Conservation (phyloP, 2,888 invertebrate genomes). For the Octodonta nipae region DNA sequence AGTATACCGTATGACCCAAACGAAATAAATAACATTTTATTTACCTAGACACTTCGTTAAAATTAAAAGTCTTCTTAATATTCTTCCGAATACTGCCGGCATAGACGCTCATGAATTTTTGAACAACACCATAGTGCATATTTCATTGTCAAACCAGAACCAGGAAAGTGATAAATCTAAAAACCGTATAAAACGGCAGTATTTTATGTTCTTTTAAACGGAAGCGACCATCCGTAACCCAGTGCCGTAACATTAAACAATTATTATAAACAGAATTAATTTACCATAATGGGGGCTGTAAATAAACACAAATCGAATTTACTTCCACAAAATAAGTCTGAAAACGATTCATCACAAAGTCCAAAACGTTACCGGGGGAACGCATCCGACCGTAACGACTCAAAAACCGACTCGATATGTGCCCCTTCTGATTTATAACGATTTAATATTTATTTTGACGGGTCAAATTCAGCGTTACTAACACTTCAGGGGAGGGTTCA, state of each 20-base stretch:
- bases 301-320: constrained; percentile 3
- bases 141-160: constrained; percentile 5
- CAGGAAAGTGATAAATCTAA: constrained; percentile 9
- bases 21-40: no score
- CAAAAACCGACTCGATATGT: neutral
- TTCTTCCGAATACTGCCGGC: no score
- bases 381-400: neutral
- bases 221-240: constrained; percentile 17
- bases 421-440: constrained; percentile 36
- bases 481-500: constrained; percentile 30
- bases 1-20: no score
- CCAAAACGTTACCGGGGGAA: constrained; percentile 19
- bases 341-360: constrained; percentile 13
- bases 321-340: constrained; percentile 2
- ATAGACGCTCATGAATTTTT: constrained; percentile 1
- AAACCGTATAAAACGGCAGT: constrained; percentile 5
- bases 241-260: constrained; percentile 20
- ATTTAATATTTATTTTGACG: constrained; percentile 41
- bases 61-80: no score
- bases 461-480: constrained; percentile 40
- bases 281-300: constrained; percentile 19
- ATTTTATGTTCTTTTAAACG: constrained; percentile 9
- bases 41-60: no score
- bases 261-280: constrained; percentile 22
- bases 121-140: constrained; percentile 3